These are phyloP conservation scores for Poeciliopsis retropinna DNA, from an alignment of 2,113 vertebrate genomes.

Conservation along the genomic window DNA sequence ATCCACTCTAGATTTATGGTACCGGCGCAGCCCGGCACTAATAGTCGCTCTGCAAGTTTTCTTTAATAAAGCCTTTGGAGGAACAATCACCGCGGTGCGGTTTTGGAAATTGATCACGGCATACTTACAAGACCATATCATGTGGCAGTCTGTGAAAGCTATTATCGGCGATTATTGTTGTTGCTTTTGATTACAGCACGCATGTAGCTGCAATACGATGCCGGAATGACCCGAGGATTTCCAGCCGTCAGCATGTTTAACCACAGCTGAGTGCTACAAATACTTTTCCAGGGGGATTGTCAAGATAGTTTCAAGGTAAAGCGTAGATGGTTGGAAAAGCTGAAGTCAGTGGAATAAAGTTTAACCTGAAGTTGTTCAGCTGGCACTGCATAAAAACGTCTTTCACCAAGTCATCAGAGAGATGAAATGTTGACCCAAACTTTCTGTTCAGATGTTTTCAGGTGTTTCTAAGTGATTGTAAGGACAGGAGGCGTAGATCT, in stretches of 20 bases:
- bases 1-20: neutral
- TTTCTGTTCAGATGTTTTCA: neutral
- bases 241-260: neutral
- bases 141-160: too few relatives aligned
- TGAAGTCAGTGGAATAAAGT: neutral
- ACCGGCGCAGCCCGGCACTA: slow-evolving; percentile 15
- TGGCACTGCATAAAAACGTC: too few relatives aligned
- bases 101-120: neutral
- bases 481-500: too few relatives aligned
- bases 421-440: neutral
- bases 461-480: too few relatives aligned
- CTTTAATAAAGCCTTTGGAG: slow-evolving; percentile 46
- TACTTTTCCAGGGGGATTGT: neutral
- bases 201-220: neutral
- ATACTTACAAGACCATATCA: neutral
- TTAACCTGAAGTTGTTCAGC: neutral
- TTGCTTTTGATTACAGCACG: neutral
- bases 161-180: slow-evolving; percentile 12
- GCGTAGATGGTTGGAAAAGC: neutral
- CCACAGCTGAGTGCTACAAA: neutral
- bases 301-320: neutral
- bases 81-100: neutral
- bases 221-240: neutral
- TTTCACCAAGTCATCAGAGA: neutral
- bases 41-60: slow-evolving; percentile 16